These are phyloP conservation scores for Pseudomyrmex cubaensis DNA, from an alignment of 1,140 invertebrate species.

Conservation along the genomic window DNA sequence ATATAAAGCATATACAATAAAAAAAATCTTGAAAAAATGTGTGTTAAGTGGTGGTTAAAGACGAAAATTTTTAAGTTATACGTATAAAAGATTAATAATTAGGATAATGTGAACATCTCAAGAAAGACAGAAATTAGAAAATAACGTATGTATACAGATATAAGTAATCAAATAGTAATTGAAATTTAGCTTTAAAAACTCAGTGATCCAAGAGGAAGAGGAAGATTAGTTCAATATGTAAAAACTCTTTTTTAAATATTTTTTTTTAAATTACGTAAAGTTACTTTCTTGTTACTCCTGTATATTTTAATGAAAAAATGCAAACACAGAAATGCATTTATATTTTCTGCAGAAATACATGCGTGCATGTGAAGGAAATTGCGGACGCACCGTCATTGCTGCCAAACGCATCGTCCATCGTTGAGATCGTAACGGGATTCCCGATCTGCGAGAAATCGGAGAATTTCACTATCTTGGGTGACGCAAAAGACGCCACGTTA, in stretches of 20 bases:
- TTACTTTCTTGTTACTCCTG: neutral
- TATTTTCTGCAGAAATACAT: slow-evolving; percentile 80
- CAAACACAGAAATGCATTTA: neutral
- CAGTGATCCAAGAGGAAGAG: too few relatives aligned
- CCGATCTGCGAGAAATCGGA: slow-evolving; percentile 84
- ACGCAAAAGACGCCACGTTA: slow-evolving; percentile 82
- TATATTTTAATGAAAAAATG: neutral
- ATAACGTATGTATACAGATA: too few relatives aligned
- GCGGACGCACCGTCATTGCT: slow-evolving; percentile 80
- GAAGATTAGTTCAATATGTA: neutral
- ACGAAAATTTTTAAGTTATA: too few relatives aligned
- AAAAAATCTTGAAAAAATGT: too few relatives aligned
- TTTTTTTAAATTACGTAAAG: neutral
- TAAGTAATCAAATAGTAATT: too few relatives aligned
- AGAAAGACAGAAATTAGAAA: too few relatives aligned
- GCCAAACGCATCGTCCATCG: slow-evolving; percentile 74
- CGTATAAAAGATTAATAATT: too few relatives aligned
- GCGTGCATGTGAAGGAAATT: slow-evolving; percentile 77
- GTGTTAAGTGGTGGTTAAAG: too few relatives aligned
- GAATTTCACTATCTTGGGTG: slow-evolving; percentile 84
- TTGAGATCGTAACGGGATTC: slow-evolving; percentile 84
- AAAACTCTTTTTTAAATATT: neutral
- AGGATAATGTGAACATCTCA: too few relatives aligned
- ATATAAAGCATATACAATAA: too few relatives aligned
- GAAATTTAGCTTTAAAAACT: too few relatives aligned